phyloP scores from a whole-genome alignment of 2,113 vertebrate genomes.

The Neodon shergylaensis region DNA sequence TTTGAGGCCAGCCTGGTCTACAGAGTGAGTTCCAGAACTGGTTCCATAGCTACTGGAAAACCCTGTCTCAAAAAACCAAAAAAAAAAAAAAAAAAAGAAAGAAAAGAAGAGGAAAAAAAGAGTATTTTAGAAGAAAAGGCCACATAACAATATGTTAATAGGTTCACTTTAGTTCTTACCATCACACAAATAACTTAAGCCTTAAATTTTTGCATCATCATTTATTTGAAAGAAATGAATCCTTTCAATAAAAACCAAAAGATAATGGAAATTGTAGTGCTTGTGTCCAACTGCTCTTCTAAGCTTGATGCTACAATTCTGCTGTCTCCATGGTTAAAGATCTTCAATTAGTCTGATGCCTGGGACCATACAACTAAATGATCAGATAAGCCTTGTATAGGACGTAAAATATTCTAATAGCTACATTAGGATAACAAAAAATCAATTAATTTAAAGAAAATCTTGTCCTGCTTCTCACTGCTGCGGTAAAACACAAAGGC shows the following conservation, averaged over 20 bases:
- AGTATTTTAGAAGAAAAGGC: not conserved
- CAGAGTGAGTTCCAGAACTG: too few species aligned
- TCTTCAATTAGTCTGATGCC: not conserved
- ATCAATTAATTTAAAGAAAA: conserved; percentile 15
- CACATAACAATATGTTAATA: not conserved
- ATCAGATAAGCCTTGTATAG: not conserved
- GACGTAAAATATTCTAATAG: not conserved
- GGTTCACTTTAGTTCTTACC: conserved; percentile 14
- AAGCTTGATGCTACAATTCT: not conserved
- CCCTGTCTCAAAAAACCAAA: too few species aligned
- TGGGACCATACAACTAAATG: not conserved
- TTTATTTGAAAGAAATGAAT: conserved; percentile 44
- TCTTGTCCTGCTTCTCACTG: not conserved
- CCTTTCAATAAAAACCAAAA: not conserved
- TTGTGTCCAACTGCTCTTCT: not conserved
- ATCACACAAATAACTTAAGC: not conserved
- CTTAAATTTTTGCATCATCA: conserved; percentile 16
- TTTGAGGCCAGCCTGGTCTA: too few species aligned
- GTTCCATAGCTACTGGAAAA: too few species aligned
- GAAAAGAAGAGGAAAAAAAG: too few species aligned
- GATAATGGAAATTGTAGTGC: not conserved
- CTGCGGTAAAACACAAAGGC: not conserved
- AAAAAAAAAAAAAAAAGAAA: too few species aligned
- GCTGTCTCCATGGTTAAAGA: not conserved
- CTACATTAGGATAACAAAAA: not conserved